These are phyloP conservation scores for Sternarchorhynchus goeldii DNA, from an alignment of 2,797 vertebrate genomes.

Conservation along the genomic window DNA sequence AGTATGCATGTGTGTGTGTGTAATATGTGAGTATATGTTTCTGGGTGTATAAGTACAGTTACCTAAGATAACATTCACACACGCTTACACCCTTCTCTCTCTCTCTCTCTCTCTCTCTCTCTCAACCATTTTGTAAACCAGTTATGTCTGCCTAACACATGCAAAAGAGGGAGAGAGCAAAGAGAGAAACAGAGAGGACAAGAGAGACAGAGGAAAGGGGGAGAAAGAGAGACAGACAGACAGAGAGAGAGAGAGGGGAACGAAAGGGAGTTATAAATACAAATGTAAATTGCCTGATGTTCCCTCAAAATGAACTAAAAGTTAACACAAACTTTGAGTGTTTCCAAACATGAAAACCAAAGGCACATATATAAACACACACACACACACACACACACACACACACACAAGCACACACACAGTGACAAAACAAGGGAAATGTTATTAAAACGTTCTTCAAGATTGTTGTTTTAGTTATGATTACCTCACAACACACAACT, in stretches of 20 bases:
- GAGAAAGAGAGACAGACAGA: no score
- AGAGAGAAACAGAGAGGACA: not conserved
- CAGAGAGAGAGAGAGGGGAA: no score
- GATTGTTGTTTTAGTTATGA: constrained; percentile 43
- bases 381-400: not conserved
- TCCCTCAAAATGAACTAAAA: constrained; percentile 11
- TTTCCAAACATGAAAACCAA: not conserved
- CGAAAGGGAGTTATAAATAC: not conserved
- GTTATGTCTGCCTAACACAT: not conserved
- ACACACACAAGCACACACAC: not conserved
- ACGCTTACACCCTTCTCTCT: no score
- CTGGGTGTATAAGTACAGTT: no score
- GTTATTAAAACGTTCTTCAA: not conserved
- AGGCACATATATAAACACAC: no score
- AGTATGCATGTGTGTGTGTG: constrained; percentile 41
- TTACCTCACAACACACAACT: constrained; percentile 39
- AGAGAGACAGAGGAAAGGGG: no score
- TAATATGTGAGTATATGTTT: not conserved
- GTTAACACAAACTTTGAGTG: constrained; percentile 8
- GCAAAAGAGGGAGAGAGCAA: not conserved
- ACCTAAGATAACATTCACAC: no score
- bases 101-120: no score
- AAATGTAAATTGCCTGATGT: not conserved
- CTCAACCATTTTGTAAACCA: no score
- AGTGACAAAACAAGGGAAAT: not conserved